Conservation (phyloP, 2,113 vertebrate genomes). For the Mohoua ochrocephala region DNA sequence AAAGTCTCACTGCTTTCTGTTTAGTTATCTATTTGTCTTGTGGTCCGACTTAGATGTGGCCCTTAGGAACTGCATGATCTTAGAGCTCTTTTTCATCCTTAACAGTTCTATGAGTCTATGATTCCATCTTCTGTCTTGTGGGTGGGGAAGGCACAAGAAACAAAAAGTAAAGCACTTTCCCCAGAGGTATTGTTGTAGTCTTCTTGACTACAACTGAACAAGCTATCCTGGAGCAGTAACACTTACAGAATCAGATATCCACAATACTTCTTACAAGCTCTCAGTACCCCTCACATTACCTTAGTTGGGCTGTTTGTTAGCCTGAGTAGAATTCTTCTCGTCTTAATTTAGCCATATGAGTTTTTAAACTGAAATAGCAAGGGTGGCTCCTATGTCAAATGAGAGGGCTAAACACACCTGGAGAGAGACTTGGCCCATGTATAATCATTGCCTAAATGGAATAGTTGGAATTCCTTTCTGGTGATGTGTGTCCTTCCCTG, state of each 20-base stretch:
- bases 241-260: not conserved
- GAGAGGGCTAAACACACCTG: not conserved
- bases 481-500: not conserved
- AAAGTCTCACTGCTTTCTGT: not conserved
- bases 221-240: not conserved
- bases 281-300: accelerated
- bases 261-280: not conserved
- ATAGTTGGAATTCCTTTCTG: not conserved
- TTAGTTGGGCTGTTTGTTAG: not conserved
- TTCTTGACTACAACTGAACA: not conserved
- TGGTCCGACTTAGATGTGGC: not conserved
- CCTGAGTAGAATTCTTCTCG: not conserved
- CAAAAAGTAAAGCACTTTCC: not conserved
- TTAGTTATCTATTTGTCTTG: not conserved
- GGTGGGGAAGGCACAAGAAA: accelerated
- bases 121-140: not conserved
- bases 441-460: not conserved
- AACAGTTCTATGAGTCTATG: not conserved
- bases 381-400: not conserved
- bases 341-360: not conserved
- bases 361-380: not conserved
- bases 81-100: not conserved
- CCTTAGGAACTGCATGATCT: not conserved
- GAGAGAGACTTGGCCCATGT: not conserved
- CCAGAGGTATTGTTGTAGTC: not conserved